Conservation (phyloP, 2,888 invertebrate species). For the Eupithecia insigniata region DNA sequence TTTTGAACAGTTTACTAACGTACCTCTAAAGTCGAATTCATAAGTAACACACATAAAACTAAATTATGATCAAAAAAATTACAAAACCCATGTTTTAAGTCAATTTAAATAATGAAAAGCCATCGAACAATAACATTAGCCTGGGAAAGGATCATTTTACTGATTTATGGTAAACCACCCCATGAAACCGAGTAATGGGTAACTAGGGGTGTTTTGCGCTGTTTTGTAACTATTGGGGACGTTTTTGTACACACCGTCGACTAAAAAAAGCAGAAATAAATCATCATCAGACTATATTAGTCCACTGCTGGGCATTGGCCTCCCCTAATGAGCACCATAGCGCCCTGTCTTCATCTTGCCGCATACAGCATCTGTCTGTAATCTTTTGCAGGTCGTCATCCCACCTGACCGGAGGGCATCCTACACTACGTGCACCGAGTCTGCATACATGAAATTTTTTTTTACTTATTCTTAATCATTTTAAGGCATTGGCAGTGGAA, state of each 20-base stretch:
- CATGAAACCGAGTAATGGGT: conserved; percentile 32
- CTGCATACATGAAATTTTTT: no score
- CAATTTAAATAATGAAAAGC: conserved; percentile 46
- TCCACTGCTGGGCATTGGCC: no score
- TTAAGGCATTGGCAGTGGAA: no score
- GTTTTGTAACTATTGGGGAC: background rate
- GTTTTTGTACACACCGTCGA: background rate
- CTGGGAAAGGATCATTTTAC: conserved; percentile 57
- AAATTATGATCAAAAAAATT: conserved; percentile 7
- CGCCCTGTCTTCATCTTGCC: no score
- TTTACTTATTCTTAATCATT: no score
- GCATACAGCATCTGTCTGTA: no score
- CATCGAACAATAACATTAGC: conserved; percentile 56
- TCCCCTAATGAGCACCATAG: no score
- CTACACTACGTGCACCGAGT: no score
- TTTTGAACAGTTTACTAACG: background rate
- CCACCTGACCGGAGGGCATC: no score
- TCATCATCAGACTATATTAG: no score
- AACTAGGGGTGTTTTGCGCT: conserved; percentile 18
- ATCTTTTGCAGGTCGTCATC: no score
- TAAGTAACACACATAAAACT: background rate
- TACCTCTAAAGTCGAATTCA: background rate
- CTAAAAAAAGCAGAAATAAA: background rate
- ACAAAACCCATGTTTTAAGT: conserved; percentile 18
- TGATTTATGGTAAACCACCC: conserved; percentile 67